Percentiles rank a stretch among this genome's conserved stretches.
Conservation (phyloP, 2,797 vertebrate genomes). For the Brotula barbata region DNA sequence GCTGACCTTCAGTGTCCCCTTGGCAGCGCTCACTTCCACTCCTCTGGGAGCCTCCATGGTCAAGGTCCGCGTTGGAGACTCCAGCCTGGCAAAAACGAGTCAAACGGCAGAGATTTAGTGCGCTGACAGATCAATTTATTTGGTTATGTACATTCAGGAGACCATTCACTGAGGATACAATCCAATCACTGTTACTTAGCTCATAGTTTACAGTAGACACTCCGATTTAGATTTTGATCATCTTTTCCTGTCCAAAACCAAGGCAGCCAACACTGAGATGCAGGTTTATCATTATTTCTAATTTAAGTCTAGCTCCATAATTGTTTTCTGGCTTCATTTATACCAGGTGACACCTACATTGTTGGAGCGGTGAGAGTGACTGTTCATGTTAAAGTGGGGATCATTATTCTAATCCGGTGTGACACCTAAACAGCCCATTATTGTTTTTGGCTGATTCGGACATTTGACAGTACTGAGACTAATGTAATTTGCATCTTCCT, state of each 20-base stretch:
- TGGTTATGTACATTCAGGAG: conserved; percentile 14
- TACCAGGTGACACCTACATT: conserved; percentile 10
- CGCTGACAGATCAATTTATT: conserved; percentile 18
- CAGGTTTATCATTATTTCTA: not conserved
- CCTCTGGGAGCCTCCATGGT: conserved; percentile 93
- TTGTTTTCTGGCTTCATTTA: conserved; percentile 7
- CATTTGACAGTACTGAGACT: conserved; percentile 58
- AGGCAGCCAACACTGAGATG: conserved; percentile 1
- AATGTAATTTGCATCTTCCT: conserved; percentile 67
- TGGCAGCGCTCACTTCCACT: conserved; percentile 85
- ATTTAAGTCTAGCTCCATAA: conserved; percentile 1
- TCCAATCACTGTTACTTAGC: conserved; percentile 26
- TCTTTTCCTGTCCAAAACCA: conserved; percentile 23
- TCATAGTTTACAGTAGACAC: conserved; percentile 19
- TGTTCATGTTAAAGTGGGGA: not conserved
- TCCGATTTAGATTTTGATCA: conserved; percentile 16
- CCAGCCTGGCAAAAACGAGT: conserved; percentile 74
- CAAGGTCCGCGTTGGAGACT: conserved; percentile 89
- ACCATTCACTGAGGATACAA: no score
- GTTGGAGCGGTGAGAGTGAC: conserved; percentile 33
- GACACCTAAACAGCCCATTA: conserved; percentile 44
- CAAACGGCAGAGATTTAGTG: not conserved
- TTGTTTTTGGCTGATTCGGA: conserved; percentile 61
- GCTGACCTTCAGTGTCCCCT: conserved; percentile 85
- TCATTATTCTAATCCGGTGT: conserved; percentile 44